Percentiles rank a stretch among this genome's conserved stretches.
Evolutionary conservation across 2,888 invertebrate species (phyloP).

Genomic region (Scrobipalpa costella): DNA sequence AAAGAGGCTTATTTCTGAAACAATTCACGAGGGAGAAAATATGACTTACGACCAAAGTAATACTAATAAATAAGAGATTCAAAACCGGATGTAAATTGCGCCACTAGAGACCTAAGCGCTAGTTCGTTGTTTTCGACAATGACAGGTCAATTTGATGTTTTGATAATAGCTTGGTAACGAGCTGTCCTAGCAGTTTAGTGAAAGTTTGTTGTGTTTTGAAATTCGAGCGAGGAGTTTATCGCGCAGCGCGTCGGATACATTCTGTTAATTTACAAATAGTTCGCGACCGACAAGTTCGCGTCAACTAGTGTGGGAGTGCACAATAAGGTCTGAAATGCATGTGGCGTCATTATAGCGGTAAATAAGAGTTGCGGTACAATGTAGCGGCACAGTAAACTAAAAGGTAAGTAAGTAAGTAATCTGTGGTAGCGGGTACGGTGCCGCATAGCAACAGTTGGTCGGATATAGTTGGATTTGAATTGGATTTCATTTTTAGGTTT

Average conservation of each 20-base stretch:
- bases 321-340: constrained; percentile 43
- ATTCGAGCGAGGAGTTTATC: constrained; percentile 9
- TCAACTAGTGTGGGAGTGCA: constrained; percentile 43
- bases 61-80: background rate
- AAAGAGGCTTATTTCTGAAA: background rate
- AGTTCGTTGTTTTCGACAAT: constrained; percentile 18
- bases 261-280: constrained; percentile 36
- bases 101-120: background rate
- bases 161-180: constrained; percentile 9
- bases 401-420: no score
- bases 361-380: constrained; percentile 19
- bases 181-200: constrained; percentile 21
- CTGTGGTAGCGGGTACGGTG: background rate
- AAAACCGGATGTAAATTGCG: background rate
- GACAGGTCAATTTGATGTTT: constrained; percentile 24
- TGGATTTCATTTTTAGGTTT: background rate
- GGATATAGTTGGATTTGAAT: background rate
- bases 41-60: background rate
- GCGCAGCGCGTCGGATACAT: constrained; percentile 13
- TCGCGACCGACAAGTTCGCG: constrained; percentile 30
- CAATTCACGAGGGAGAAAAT: background rate
- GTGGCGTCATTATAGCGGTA: constrained; percentile 49
- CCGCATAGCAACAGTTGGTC: constrained; percentile 19
- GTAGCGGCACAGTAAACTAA: no score
- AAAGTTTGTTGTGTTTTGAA: constrained; percentile 24